Conservation (phyloP, 2,888 invertebrate species). For the Stenchaetothrips biformis region DNA sequence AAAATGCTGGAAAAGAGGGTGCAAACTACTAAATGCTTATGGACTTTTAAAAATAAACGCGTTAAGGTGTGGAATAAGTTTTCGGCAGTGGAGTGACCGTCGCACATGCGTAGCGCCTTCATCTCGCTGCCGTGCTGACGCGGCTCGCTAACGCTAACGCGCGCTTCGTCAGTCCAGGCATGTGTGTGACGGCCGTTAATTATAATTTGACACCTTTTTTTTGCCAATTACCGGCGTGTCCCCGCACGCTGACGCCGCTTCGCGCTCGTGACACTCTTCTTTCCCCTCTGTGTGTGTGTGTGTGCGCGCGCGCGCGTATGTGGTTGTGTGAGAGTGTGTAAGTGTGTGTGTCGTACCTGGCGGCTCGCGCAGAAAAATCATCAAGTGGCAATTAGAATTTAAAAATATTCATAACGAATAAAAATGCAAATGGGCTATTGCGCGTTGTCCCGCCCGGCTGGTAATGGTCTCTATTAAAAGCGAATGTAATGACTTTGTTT, state of each 20-base stretch:
- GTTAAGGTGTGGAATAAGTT: too few relatives aligned
- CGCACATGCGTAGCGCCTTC: too few relatives aligned
- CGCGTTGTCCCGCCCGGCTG: not conserved
- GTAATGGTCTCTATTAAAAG: conserved; percentile 19
- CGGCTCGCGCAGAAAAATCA: not conserved
- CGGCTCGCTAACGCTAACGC: not conserved
- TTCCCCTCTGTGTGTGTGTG: too few relatives aligned
- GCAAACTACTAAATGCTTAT: too few relatives aligned
- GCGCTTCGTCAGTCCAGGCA: not conserved
- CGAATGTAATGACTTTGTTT: not conserved
- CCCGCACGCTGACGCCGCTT: not conserved
- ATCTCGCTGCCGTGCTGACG: not conserved
- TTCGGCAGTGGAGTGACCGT: too few relatives aligned
- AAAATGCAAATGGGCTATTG: conserved; percentile 16
- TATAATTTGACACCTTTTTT: conserved; percentile 24
- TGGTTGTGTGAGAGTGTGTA: too few relatives aligned
- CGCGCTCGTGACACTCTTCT: not conserved
- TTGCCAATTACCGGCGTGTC: conserved; percentile 22
- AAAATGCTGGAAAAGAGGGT: too few relatives aligned
- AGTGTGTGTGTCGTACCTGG: too few relatives aligned
- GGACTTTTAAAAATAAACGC: too few relatives aligned
- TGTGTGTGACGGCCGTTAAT: conserved; percentile 18
- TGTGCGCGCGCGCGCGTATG: too few relatives aligned
- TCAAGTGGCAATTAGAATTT: conserved; percentile 19
- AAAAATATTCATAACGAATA: conserved; percentile 19